A percentile compares a stretch with the other conserved stretches of the same genome.
phyloP scores from a whole-genome alignment of 2,888 invertebrate species.

The Loripinus fragilis region DNA sequence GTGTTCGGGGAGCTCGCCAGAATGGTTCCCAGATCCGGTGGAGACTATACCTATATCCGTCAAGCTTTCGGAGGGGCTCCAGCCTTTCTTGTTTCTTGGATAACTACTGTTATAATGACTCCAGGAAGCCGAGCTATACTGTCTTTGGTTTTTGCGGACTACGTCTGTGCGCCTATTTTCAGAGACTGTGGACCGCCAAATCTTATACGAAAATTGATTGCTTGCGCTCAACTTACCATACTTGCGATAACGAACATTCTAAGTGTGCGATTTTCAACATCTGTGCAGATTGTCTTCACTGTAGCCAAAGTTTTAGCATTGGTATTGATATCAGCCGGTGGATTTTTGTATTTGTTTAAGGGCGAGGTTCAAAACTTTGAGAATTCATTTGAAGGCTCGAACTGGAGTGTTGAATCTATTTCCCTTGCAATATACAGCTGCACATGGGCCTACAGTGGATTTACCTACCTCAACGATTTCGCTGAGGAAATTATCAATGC shows the following conservation, averaged over 20 bases:
- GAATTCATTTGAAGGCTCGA: constrained; percentile 30
- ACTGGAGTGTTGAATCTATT: constrained; percentile 14
- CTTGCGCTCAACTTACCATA: constrained; percentile 22
- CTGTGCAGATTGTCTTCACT: constrained; percentile 96
- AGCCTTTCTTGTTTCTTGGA: constrained; percentile 37
- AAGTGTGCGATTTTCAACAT: constrained; percentile 96
- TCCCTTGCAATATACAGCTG: constrained; percentile 44
- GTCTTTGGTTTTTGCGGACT: constrained; percentile 46
- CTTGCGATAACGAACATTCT: constrained; percentile 37
- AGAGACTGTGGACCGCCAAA: constrained; percentile 25
- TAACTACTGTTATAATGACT: constrained; percentile 23
- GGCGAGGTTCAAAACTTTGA: constrained; percentile 85
- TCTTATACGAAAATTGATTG: constrained; percentile 28
- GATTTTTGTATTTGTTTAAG: constrained; percentile 93
- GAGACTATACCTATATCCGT: constrained; percentile 45
- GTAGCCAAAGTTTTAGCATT: constrained; percentile 95
- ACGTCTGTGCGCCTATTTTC: constrained; percentile 34
- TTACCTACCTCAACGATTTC: constrained; percentile 33
- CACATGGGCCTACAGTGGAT: constrained; percentile 45
- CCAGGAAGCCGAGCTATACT: constrained; percentile 38
- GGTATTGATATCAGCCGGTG: constrained; percentile 93
- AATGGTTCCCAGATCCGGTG: constrained; percentile 42
- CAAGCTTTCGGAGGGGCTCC: constrained; percentile 32
- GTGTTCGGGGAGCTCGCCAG: constrained; percentile 47
- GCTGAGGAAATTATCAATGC: constrained; percentile 48